Evolutionary conservation across 2,113 vertebrate species (phyloP).

Genomic region (Dromaius novaehollandiae): DNA sequence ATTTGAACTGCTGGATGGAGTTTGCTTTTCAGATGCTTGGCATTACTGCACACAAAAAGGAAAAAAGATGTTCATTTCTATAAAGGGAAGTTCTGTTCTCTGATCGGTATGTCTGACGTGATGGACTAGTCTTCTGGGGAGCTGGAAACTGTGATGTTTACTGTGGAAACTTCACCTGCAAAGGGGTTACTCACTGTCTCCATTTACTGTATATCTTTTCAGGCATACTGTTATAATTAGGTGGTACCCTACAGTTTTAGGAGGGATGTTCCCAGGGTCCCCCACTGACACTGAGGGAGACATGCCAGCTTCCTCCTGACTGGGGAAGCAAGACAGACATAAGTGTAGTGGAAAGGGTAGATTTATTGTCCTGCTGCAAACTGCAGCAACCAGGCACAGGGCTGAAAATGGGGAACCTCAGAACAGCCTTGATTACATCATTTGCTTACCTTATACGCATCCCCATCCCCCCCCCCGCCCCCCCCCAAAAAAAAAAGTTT

Average conservation of each 20-base stretch:
- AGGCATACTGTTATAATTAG: fast-evolving
- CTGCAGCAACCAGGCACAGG: too few species aligned
- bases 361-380: not conserved
- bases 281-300: fast-evolving
- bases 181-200: not conserved
- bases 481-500: too few species aligned
- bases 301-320: not conserved
- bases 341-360: fast-evolving
- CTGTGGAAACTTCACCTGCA: not conserved
- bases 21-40: not conserved
- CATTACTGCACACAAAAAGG: not conserved
- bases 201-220: not conserved
- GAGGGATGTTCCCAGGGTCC: not conserved
- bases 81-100: not conserved
- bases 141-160: not conserved
- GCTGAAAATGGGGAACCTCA: not conserved
- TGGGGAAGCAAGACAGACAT: fast-evolving
- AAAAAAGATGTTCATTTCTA: not conserved
- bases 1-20: not conserved
- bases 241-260: fast-evolving
- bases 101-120: not conserved
- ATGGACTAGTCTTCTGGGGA: not conserved
- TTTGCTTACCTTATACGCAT: not conserved
- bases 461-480: not conserved
- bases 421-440: not conserved